Percentiles rank a stretch among this genome's conserved stretches.
phyloP scores from a whole-genome alignment of 2,113 vertebrate species.

The Lasiurus borealis region DNA sequence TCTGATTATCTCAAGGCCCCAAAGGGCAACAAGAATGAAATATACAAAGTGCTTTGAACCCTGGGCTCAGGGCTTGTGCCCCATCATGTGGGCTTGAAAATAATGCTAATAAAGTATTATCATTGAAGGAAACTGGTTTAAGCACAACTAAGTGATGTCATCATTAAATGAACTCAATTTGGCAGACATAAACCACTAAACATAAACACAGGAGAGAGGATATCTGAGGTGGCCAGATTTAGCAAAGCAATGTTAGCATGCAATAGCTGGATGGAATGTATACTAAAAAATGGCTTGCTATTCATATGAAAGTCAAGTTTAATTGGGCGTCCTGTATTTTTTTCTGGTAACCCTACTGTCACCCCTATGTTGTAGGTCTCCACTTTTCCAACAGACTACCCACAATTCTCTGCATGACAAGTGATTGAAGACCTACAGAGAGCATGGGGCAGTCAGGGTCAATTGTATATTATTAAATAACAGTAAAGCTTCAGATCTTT shows the following conservation, averaged over 20 bases:
- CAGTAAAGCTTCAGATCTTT: not conserved
- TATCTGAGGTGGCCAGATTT: accelerated
- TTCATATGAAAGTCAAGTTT: not conserved
- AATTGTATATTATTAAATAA: not conserved
- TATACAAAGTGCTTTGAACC: not conserved
- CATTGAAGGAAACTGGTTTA: not conserved
- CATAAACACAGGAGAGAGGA: not conserved
- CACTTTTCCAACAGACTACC: not conserved
- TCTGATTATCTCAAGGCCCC: not conserved
- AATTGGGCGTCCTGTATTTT: not conserved
- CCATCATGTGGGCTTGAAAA: not conserved
- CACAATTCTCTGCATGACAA: not conserved
- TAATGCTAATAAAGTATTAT: not conserved
- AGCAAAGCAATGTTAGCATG: not conserved
- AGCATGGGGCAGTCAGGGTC: not conserved
- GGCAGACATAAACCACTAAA: not conserved
- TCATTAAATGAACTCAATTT: not conserved
- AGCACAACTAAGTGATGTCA: not conserved
- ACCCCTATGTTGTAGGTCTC: not conserved
- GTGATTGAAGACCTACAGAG: too few species aligned
- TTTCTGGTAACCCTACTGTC: not conserved
- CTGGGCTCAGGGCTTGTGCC: not conserved
- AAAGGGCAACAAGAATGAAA: not conserved
- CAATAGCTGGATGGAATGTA: not conserved
- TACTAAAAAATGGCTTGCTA: not conserved